Evolutionary conservation across 2,113 vertebrate species (phyloP), one percentile per base, ranked within the genome.

Genomic region (Podiceps cristatus): DNA sequence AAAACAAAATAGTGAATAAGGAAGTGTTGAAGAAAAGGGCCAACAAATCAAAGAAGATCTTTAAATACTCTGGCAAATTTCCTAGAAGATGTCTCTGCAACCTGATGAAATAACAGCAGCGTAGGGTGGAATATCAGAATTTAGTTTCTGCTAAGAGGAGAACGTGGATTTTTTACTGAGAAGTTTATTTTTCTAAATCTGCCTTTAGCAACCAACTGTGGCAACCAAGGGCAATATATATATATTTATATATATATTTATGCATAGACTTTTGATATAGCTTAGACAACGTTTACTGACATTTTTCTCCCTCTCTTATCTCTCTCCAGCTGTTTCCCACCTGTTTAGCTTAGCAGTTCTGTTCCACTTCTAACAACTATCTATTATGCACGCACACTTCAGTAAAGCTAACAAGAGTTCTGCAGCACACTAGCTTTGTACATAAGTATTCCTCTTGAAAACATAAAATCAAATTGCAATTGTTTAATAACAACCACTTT

Each of bases 401-500:
- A 88, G 55, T 68, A 92, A 93, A 80, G 35, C 42, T 88, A 94
- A 88, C 31, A 82, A 53, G 78, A 75, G 37, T 76, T 93, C 59
- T 90, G 82, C 82, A 92, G 37, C 59, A 66, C 42, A 25, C 67
- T 15, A 33, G 45, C 55, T 93, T 86, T 67, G 42, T 77, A 37
- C 52, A 59, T 74, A 96, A 95, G 76, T 74, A 55, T 37, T 77
- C 12, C 47, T 96, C 78, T 67, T 86, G 68, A 95, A 95, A 93
- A 7, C 37, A 55, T 50, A 86, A 92, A 86, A 92, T 94, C 67
- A 80, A 53, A 86, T 47, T 86, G 10, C 20, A 74, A 40, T 86
- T 74, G 67, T 92, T 96, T 95, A 92, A 95, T 94, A 94, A 90
- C 63, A 66, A n/a, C 78, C 45, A 37, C n/a, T 92, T 95, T 86